Conservation (phyloP, 2,888 invertebrate genomes). For the Agrochola circellaris region DNA sequence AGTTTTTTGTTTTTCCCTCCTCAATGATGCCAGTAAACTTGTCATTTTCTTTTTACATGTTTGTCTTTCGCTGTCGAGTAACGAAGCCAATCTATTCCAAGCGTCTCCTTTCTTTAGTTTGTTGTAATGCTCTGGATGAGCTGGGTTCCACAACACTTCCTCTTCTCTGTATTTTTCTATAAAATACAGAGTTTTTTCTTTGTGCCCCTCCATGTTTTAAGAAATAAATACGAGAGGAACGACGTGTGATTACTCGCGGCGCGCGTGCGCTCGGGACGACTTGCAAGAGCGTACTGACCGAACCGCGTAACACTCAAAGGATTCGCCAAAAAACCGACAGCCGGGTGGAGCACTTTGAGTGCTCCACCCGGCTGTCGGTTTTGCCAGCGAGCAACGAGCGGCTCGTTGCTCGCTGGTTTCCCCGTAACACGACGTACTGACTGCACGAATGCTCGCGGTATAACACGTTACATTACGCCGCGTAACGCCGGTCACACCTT, state of each 20-base stretch:
- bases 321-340: conserved; percentile 7
- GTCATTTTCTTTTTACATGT: conserved; percentile 1
- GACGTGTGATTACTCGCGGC: background rate
- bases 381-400: no score
- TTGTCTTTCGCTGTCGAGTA: background rate
- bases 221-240: background rate
- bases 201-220: background rate
- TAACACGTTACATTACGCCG: no score
- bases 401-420: no score
- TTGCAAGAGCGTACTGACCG: background rate
- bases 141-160: background rate
- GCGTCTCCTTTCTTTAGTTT: background rate
- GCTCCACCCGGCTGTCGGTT: no score
- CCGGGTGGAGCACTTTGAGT: no score
- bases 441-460: no score
- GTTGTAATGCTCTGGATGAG: conserved; percentile 4
- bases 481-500: no score
- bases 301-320: conserved; percentile 18
- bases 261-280: conserved; percentile 1
- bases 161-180: background rate
- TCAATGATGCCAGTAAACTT: conserved; percentile 10
- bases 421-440: no score
- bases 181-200: conserved; percentile 14
- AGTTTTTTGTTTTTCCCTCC: conserved; percentile 1
- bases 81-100: conserved; percentile 1